Base-by-base conservation (phyloP, 1,140 invertebrate genomes). In the Lepidurus packardi region DNA sequence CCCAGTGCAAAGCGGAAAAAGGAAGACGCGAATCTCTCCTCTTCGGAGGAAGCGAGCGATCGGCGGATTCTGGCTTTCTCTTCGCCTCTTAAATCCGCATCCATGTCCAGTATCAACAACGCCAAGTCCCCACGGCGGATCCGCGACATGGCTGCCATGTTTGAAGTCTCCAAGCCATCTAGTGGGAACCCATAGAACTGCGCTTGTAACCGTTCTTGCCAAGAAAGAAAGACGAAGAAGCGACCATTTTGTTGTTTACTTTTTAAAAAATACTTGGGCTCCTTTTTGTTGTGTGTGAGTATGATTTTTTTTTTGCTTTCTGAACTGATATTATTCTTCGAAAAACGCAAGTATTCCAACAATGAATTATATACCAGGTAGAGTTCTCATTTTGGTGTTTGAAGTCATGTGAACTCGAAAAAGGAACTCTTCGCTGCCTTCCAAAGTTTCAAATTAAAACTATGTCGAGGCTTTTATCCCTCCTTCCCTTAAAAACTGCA, bases 141-240 rank as follows among this genome's bases (percentile, higher is more conserved):
- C 82, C 89, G 90, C 82, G 91, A 93, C 83, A 91, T 93, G 88
- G 90, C 91, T 79, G 91, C 91, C 73, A 89, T 92, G 82, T 93
- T 93, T 84, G 91, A 93, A 85, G 53, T 65, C 53, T 65, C 53
- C 8, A n/a, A 13, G 53, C 3, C 53, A 65, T 65, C 53, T 81
- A 80, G 74, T 83, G 82, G 79, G 81, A 82, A 53, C 73, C 76
- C 74, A 80, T 79, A 81, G 85, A 81, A 82, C 86, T 84, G 81
- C 81, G 83, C 84, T 79, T 80, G 84, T 80, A 83, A 87, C 82
- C 53, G 13, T n/a, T 65, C 53, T 65, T 65, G 53, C 53, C 53
- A 65, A 65, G 53, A 65, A 13, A 16, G 21, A 65, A 65, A 65
- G 16, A 65, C 84, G 75, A 85, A 87, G 81, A 82, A 82, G 80